Evolutionary conservation across 2,797 vertebrate genomes (phyloP), one percentile per base, ranked within the genome.

Genomic region (Brachymystax lenok): DNA sequence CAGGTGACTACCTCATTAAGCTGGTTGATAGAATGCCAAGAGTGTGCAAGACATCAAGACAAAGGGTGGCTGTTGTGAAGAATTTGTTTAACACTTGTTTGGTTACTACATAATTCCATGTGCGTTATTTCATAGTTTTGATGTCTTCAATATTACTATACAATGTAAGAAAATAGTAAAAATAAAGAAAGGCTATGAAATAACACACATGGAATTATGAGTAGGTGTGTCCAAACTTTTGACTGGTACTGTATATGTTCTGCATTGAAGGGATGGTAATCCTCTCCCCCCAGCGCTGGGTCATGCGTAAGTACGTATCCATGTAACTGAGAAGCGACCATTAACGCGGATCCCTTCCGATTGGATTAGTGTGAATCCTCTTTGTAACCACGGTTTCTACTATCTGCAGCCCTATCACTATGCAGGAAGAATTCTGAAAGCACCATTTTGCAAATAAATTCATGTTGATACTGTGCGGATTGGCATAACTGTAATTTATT

Each of bases 281-380:
- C 64, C 16, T 71, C 69, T 27, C 50, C 70, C 85, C 89, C 79
- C 79, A 84, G 74, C 71, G 50, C 77, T 78, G 75, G 83, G 76
- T 75, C 76, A 85, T 88, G 51, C 82, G 66, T 69, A 74, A 73
- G 79, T 78, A 76, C 75, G 78, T 89, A 88, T 88, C 84, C 75
- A 89, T 87, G 85, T 86, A 91, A 87, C 85, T 81, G 79, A 90
- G 40, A 46, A 46, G 40, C 10, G 40, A 46, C 10, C 40, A 13
- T 46, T 46, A 46, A 46, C 12, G 80, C 87, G 85, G 82, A 87
- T 89, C 86, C 21, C 84, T 76, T 85, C 76, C 87, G 90, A 90
- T 85, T 92, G 90, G 92, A 93, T 94, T 93, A 92, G 72, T 85
- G 78, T 59, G 89, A 92, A 94, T 91, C 90, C 86, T 92, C 87